phyloP scores from a whole-genome alignment of 2,797 vertebrate species.

The Craterocephalus amniculus region DNA sequence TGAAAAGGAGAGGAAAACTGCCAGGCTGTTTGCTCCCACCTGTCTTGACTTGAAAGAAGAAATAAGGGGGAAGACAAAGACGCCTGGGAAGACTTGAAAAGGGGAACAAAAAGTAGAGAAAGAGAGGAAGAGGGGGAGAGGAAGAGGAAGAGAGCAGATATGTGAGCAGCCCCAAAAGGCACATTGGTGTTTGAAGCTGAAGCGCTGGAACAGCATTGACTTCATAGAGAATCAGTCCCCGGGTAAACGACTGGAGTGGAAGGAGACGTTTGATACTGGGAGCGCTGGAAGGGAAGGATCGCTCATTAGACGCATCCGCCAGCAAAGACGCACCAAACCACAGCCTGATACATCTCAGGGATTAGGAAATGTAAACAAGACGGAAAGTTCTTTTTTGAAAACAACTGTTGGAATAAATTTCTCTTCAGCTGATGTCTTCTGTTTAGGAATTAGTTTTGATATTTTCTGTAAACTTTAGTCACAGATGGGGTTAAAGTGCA shows the following conservation, averaged over 20 bases:
- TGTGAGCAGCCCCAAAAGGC: slow-evolving; percentile 76
- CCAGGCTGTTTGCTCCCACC: slow-evolving; percentile 80
- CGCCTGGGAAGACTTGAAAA: slow-evolving; percentile 77
- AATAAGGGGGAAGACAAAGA: slow-evolving; percentile 72
- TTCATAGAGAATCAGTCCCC: slow-evolving; percentile 76
- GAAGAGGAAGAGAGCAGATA: slow-evolving; percentile 75
- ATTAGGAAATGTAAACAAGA: slow-evolving; percentile 71
- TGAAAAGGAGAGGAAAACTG: slow-evolving; percentile 68
- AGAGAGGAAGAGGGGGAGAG: slow-evolving; percentile 63
- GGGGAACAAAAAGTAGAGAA: slow-evolving; percentile 63
- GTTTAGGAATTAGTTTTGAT: slow-evolving; percentile 28
- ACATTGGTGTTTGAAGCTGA: slow-evolving; percentile 73
- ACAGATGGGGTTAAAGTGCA: neutral
- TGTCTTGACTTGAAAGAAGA: slow-evolving; percentile 76
- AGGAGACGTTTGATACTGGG: slow-evolving; percentile 78
- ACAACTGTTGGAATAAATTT: slow-evolving; percentile 40
- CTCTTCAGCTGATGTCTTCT: slow-evolving; percentile 26
- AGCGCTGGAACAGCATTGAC: slow-evolving; percentile 74
- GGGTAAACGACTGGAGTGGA: slow-evolving; percentile 78
- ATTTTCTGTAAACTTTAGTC: slow-evolving; percentile 7
- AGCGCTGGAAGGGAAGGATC: slow-evolving; percentile 70
- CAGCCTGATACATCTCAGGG: slow-evolving; percentile 54
- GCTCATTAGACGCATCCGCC: slow-evolving; percentile 76
- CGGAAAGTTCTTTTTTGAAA: slow-evolving; percentile 24
- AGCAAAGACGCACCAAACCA: slow-evolving; percentile 50